Evolutionary conservation across 2,888 invertebrate genomes (phyloP).

Genomic region (Lapara coniferarum): DNA sequence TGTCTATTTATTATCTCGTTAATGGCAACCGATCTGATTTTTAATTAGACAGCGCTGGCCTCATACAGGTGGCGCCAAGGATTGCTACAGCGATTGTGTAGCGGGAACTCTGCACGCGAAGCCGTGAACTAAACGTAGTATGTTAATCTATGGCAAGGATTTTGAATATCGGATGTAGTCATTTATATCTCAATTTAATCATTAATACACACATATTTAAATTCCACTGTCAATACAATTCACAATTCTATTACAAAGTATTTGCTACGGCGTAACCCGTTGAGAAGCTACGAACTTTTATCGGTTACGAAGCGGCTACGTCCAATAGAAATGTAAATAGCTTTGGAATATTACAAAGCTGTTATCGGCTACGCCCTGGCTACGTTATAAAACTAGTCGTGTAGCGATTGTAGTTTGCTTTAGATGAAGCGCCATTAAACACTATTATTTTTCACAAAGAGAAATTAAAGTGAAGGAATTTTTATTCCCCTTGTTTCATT

Average conservation of each 20-base stretch:
- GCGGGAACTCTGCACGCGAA: too few relatives aligned
- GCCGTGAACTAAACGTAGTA: too few relatives aligned
- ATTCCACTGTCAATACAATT: neutral
- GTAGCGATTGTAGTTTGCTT: neutral
- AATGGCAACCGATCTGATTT: too few relatives aligned
- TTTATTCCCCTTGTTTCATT: neutral
- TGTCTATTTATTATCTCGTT: too few relatives aligned
- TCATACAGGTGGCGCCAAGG: too few relatives aligned
- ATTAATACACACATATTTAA: neutral
- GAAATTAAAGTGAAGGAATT: neutral
- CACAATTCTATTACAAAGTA: neutral
- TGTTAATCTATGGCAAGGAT: too few relatives aligned
- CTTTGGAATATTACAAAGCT: conserved; percentile 16
- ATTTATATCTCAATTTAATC: too few relatives aligned
- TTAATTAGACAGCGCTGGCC: too few relatives aligned
- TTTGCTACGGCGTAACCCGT: conserved; percentile 6
- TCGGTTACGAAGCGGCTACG: conserved; percentile 16
- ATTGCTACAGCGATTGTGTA: too few relatives aligned
- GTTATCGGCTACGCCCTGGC: conserved; percentile 18
- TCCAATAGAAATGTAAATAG: conserved; percentile 23
- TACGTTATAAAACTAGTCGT: conserved; percentile 6
- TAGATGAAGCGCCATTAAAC: neutral
- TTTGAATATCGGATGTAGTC: too few relatives aligned
- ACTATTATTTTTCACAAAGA: neutral
- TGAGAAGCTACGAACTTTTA: conserved; percentile 17